phyloP scores from a whole-genome alignment of 1,140 invertebrate species.

The Pseudomyrmex cubaensis region DNA sequence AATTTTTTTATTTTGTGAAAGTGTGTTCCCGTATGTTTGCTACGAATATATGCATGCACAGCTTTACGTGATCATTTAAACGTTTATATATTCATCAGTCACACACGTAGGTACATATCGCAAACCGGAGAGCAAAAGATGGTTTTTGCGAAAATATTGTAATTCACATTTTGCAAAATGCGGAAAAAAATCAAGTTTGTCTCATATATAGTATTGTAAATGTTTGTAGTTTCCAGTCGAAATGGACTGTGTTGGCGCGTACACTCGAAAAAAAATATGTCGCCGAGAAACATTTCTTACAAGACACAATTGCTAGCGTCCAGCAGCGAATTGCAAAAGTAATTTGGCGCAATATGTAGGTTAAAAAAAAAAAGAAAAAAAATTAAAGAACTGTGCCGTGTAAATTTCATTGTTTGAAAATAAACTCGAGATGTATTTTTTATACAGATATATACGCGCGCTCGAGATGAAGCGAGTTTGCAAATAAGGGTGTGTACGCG shows the following conservation, averaged over 20 bases:
- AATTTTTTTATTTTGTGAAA: too few species aligned
- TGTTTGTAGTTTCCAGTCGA: too few species aligned
- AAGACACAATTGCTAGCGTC: background rate
- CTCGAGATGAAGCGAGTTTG: background rate
- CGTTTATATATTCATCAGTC: too few species aligned
- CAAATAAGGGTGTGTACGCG: background rate
- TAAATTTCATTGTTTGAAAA: background rate
- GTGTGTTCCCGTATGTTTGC: too few species aligned
- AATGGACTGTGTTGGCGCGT: background rate
- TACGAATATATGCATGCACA: background rate
- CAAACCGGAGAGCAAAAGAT: too few species aligned
- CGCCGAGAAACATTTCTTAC: background rate
- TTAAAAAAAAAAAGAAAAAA: too few species aligned
- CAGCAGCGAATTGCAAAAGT: slow-evolving; percentile 8
- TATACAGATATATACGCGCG: background rate
- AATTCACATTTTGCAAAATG: background rate
- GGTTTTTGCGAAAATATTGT: background rate
- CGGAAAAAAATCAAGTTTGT: slow-evolving; percentile 14
- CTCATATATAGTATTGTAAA: too few species aligned
- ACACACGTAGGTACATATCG: too few species aligned
- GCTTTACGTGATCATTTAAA: too few species aligned
- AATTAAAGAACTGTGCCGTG: too few species aligned
- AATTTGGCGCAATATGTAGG: too few species aligned
- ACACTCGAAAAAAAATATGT: background rate
- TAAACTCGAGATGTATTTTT: background rate